Conservation (phyloP, 2,113 vertebrate species). For the Cranoglanis bouderius region DNA sequence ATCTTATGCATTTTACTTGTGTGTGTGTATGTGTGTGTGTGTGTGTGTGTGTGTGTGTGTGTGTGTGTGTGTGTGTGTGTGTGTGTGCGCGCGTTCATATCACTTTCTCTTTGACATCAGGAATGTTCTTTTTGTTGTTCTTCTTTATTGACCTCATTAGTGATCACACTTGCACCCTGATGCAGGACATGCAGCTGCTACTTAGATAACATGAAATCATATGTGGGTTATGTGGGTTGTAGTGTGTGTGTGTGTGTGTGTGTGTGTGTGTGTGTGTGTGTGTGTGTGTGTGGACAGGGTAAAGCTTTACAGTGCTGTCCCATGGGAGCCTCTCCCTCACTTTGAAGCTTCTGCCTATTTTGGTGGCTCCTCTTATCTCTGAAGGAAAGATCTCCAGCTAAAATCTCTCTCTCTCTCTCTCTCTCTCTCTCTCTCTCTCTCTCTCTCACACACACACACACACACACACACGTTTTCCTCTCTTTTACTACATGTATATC, state of each 20-base stretch:
- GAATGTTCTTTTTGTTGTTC: constrained; percentile 30
- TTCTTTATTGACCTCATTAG: constrained; percentile 65
- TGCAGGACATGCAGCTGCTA: constrained; percentile 62
- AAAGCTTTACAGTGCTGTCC: constrained; percentile 81
- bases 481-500: constrained; percentile 55
- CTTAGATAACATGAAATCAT: constrained; percentile 47
- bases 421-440: constrained; percentile 52
- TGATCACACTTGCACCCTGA: constrained; percentile 69
- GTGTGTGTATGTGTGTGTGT: background rate
- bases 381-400: constrained; percentile 71
- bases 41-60: too few species aligned
- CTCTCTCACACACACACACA: background rate
- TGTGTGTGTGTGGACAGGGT: constrained; percentile 78
- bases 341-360: constrained; percentile 92
- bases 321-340: constrained; percentile 77
- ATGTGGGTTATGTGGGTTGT: constrained; percentile 22
- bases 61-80: too few species aligned
- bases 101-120: too few species aligned
- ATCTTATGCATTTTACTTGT: background rate
- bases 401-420: constrained; percentile 72
- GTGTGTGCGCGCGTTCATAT: too few species aligned
- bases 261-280: constrained; percentile 70
- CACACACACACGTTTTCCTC: background rate
- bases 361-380: constrained; percentile 89
- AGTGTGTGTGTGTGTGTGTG: constrained; percentile 59